Percentiles rank a stretch among this genome's conserved stretches.
Conservation (phyloP, 2,888 invertebrate species). For the Tipula helvola region DNA sequence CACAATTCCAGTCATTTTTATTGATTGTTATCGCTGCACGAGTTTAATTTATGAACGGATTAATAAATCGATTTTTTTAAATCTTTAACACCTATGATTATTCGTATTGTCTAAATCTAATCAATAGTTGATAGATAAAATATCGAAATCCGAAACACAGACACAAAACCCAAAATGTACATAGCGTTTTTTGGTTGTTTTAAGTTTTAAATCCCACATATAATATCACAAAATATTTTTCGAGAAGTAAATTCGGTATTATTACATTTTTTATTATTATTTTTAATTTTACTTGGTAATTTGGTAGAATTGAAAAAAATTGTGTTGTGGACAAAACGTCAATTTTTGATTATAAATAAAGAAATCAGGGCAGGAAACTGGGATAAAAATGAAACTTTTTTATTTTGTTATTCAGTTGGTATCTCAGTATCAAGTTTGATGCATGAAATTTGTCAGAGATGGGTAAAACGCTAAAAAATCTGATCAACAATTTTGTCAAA, state of each 20-base stretch:
- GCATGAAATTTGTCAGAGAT: no score
- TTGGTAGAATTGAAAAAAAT: neutral
- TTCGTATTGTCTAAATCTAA: neutral
- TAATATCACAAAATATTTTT: neutral
- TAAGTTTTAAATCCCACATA: neutral
- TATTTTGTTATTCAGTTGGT: no score
- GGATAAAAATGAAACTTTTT: no score
- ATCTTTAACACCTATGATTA: neutral
- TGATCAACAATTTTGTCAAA: no score
- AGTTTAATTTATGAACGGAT: neutral
- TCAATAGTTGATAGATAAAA: neutral
- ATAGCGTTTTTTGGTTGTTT: neutral
- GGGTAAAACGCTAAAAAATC: no score
- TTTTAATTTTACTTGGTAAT: neutral
- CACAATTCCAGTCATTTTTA: constrained; percentile 28
- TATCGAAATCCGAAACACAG: neutral
- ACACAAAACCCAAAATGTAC: neutral
- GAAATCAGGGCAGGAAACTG: no score
- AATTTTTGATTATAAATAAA: neutral
- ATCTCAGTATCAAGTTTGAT: no score
- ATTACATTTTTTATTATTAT: neutral
- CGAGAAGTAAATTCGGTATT: neutral
- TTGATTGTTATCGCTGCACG: constrained; percentile 9
- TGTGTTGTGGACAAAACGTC: neutral
- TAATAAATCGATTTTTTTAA: neutral